phyloP scores from a whole-genome alignment of 2,888 invertebrate species.

The Drosophila prostipennis region DNA sequence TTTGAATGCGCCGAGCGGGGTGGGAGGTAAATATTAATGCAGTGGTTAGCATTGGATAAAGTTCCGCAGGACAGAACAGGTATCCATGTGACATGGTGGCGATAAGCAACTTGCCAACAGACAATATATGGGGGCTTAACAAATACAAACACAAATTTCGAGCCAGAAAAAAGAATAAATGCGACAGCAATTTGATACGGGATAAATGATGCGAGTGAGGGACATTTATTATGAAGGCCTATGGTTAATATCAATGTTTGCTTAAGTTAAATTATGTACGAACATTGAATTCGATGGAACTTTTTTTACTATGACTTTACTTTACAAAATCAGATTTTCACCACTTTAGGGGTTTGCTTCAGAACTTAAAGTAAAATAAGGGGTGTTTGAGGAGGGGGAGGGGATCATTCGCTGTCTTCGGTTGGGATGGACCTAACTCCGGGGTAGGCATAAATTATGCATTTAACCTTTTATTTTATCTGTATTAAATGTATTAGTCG shows the following conservation, averaged over 20 bases:
- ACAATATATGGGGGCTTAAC: constrained; percentile 28
- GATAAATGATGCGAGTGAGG: constrained; percentile 30
- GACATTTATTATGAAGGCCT: constrained; percentile 27
- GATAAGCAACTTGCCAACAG: constrained; percentile 34
- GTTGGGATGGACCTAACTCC: too few species aligned
- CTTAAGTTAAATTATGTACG: constrained; percentile 17
- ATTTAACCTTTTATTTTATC: too few species aligned
- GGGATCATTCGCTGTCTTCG: too few species aligned
- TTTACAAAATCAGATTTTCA: background rate
- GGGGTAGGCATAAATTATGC: too few species aligned
- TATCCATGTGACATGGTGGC: constrained; percentile 13
- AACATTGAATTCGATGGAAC: constrained; percentile 5
- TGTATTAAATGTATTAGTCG: too few species aligned
- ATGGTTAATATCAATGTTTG: constrained; percentile 9
- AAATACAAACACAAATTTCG: constrained; percentile 11
- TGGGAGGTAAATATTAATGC: constrained; percentile 35
- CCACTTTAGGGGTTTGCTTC: background rate
- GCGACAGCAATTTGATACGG: constrained; percentile 25
- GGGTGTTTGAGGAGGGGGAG: too few species aligned
- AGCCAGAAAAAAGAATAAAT: constrained; percentile 14
- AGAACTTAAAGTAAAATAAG: background rate
- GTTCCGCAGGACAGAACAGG: constrained; percentile 10
- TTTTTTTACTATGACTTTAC: background rate
- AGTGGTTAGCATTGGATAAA: constrained; percentile 33
- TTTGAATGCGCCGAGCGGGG: background rate